Evolutionary conservation across 2,113 vertebrate species (phyloP).

Genomic region (Oreochromis spilurus): DNA sequence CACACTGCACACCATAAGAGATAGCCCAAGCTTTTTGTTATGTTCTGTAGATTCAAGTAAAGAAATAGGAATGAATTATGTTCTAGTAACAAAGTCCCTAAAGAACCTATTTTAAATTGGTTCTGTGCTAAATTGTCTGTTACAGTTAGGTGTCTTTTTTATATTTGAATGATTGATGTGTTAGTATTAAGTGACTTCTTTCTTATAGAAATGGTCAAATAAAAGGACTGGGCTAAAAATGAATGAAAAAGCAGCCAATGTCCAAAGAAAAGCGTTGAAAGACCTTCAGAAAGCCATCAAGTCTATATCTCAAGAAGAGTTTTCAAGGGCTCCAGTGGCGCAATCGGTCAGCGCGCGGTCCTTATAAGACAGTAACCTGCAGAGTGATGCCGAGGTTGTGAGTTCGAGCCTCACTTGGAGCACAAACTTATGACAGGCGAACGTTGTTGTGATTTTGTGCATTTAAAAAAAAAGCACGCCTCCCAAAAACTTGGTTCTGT

Average conservation of each 20-base stretch:
- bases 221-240: not conserved
- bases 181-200: not conserved
- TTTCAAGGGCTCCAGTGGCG: slow-evolving; percentile 6
- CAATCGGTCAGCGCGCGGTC: slow-evolving; percentile 16
- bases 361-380: slow-evolving; percentile 26
- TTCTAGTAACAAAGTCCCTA: not conserved
- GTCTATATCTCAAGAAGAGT: not conserved
- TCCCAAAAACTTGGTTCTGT: not conserved
- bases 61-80: not conserved
- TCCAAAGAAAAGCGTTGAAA: not conserved
- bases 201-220: not conserved
- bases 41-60: not conserved
- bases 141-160: not conserved
- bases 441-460: not conserved
- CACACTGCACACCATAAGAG: not conserved
- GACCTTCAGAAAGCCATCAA: not conserved
- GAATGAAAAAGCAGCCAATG: not conserved
- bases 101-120: not conserved
- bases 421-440: fast-evolving
- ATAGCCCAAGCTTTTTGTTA: not conserved
- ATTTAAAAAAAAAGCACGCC: fast-evolving
- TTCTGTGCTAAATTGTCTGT: not conserved
- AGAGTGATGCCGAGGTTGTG: slow-evolving; percentile 27
- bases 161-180: not conserved
- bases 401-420: slow-evolving; percentile 35